Percentiles rank a stretch among this genome's conserved stretches.
Conservation (phyloP, 2,888 invertebrate genomes). For the Leptura quadrifasciata region DNA sequence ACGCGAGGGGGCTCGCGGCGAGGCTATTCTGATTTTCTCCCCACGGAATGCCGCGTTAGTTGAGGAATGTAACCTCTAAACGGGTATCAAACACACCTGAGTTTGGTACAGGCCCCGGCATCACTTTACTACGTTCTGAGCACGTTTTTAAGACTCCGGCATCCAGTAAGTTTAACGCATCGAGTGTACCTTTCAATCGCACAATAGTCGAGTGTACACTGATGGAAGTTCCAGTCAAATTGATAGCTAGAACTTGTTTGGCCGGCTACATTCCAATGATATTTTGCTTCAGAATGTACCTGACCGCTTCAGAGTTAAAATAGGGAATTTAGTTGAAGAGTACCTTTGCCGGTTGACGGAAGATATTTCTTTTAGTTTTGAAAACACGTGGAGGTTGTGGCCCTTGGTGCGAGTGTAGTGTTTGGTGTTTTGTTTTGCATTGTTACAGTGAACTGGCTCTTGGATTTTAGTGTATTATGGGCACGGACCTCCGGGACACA, state of each 20-base stretch:
- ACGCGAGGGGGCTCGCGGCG: conserved; percentile 53
- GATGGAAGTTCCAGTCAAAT: conserved; percentile 50
- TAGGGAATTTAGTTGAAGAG: conserved; percentile 71
- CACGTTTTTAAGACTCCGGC: conserved; percentile 47
- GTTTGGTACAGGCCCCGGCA: conserved; percentile 69
- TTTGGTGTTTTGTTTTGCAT: conserved; percentile 62
- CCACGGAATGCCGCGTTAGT: conserved; percentile 71
- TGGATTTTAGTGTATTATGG: conserved; percentile 58
- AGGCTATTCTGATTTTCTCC: conserved; percentile 71
- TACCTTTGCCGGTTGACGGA: conserved; percentile 69
- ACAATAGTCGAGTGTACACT: conserved; percentile 59
- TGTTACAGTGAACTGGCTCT: conserved; percentile 53
- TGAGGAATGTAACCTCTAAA: conserved; percentile 73
- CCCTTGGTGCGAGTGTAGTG: conserved; percentile 58
- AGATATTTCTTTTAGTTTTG: conserved; percentile 59
- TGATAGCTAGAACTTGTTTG: conserved; percentile 58
- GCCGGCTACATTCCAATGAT: conserved; percentile 72
- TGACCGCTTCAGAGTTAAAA: conserved; percentile 72
- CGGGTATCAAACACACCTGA: conserved; percentile 74
- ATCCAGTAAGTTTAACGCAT: conserved; percentile 59
- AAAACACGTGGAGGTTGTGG: conserved; percentile 69
- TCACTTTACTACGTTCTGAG: conserved; percentile 56
- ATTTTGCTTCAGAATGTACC: conserved; percentile 73
- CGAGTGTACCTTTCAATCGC: conserved; percentile 67
- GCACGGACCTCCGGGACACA: conserved; percentile 56